Evolutionary conservation across 2,888 invertebrate genomes (phyloP).

Genomic region (Gortyna flavago): DNA sequence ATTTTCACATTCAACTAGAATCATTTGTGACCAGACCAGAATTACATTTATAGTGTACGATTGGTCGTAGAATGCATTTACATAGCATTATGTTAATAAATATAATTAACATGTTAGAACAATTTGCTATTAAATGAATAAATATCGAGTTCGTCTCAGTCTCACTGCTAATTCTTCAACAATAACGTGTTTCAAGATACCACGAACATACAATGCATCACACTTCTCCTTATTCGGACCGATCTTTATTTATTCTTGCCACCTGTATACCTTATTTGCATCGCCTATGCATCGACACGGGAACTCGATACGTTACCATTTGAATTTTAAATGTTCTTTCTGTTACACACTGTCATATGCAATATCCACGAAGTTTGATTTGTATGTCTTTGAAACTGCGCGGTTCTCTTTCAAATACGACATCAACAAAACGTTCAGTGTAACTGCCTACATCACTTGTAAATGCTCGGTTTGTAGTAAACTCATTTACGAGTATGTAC

Average conservation of each 20-base stretch:
- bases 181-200: constrained; percentile 11
- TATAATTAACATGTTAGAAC: background rate
- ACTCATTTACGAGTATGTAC: background rate
- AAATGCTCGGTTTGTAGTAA: background rate
- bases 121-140: background rate
- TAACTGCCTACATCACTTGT: background rate
- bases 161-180: background rate
- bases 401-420: background rate
- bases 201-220: background rate
- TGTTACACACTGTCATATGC: constrained; percentile 40
- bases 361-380: constrained; percentile 4
- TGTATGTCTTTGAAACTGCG: constrained; percentile 19
- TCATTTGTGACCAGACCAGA: background rate
- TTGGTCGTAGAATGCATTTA: background rate
- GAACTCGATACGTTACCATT: constrained; percentile 45
- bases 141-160: background rate
- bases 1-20: background rate
- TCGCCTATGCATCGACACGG: constrained; percentile 34
- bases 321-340: constrained; percentile 62
- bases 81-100: constrained; percentile 4
- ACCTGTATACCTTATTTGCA: constrained; percentile 31
- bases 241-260: constrained; percentile 39
- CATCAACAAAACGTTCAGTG: background rate
- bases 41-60: background rate
- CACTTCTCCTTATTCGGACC: background rate